Conservation (phyloP, 2,797 vertebrate genomes). For the Bradypus variegatus region DNA sequence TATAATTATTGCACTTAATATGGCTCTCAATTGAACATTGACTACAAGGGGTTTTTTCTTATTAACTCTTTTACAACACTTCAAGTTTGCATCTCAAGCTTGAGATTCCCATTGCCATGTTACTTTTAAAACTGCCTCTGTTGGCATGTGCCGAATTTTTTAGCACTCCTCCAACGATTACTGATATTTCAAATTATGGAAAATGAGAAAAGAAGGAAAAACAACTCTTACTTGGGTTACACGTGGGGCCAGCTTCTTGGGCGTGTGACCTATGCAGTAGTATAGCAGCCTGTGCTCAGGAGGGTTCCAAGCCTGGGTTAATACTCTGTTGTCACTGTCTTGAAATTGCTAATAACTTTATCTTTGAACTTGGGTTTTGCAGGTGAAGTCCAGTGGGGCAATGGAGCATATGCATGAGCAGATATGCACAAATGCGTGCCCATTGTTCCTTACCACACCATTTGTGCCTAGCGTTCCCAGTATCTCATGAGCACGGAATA, state of each 20-base stretch:
- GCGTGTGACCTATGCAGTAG: background rate
- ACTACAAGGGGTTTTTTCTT: background rate
- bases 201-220: background rate
- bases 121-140: background rate
- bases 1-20: background rate
- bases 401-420: background rate
- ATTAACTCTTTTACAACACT: background rate
- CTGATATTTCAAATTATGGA: constrained; percentile 21
- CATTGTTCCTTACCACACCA: background rate
- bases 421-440: background rate
- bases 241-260: background rate
- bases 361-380: background rate
- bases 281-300: background rate
- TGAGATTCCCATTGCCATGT: background rate
- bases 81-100: constrained; percentile 6
- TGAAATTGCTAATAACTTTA: background rate
- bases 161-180: background rate
- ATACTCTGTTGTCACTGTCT: background rate
- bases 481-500: background rate
- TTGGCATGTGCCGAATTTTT: background rate
- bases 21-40: background rate
- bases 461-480: background rate
- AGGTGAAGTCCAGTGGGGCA: background rate
- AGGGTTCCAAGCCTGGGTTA: background rate
- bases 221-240: background rate